Evolutionary conservation across 2,113 vertebrate genomes (phyloP).

Genomic region (Microcebus lehilahytsara): DNA sequence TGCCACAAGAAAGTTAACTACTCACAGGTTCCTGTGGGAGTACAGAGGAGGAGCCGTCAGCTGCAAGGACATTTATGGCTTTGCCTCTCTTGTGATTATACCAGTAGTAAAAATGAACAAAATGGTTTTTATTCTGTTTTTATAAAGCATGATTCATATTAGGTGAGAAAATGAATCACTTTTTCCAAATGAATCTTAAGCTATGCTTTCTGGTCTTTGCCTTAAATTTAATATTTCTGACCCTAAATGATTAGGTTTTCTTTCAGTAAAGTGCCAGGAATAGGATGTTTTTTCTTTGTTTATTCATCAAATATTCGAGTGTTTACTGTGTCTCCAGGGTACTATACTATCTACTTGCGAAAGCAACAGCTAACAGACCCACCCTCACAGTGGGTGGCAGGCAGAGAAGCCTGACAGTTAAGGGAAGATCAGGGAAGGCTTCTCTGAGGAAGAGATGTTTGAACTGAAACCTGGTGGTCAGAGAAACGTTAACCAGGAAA

Average conservation of each 20-base stretch:
- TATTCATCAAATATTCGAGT: neutral
- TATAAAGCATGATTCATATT: neutral
- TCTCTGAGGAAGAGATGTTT: neutral
- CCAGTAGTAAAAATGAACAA: neutral
- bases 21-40: neutral
- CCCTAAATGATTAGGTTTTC: neutral
- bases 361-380: neutral
- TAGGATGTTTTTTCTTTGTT: neutral
- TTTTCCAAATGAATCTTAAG: constrained; percentile 26
- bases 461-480: neutral
- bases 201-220: neutral
- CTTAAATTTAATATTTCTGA: neutral
- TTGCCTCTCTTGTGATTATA: neutral
- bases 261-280: neutral
- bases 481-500: neutral
- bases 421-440: no score
- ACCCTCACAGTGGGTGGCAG: neutral
- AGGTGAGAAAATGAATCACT: neutral
- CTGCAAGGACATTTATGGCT: neutral
- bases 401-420: neutral
- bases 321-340: neutral
- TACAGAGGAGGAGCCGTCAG: neutral
- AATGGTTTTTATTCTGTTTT: neutral
- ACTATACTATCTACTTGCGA: neutral
- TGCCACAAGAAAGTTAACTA: neutral